Percentiles rank a stretch among this genome's conserved stretches.
phyloP scores from a whole-genome alignment of 2,888 invertebrate species.

The Thalpophila matura region DNA sequence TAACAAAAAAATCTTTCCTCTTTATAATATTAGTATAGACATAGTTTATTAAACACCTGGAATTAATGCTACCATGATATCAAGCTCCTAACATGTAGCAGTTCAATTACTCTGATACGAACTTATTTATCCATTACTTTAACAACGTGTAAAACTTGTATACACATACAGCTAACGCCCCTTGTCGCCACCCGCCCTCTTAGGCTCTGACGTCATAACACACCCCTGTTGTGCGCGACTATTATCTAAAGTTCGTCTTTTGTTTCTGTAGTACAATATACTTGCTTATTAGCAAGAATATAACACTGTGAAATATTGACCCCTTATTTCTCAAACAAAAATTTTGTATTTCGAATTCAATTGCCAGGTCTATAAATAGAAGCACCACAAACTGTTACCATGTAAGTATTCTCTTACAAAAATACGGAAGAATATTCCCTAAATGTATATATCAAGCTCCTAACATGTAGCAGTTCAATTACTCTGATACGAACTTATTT shows the following conservation, averaged over 20 bases:
- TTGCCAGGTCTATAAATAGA: constrained; percentile 7
- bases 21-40: too few species aligned
- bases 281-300: constrained; percentile 6
- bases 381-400: background rate
- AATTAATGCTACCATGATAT: too few species aligned
- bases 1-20: too few species aligned
- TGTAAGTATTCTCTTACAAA: background rate
- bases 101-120: constrained; percentile 32
- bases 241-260: constrained; percentile 30
- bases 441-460: background rate
- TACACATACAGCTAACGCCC: background rate
- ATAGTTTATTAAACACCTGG: too few species aligned
- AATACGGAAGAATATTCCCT: constrained; percentile 1
- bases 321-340: background rate
- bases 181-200: constrained; percentile 10
- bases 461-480: constrained; percentile 27
- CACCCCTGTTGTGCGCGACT: constrained; percentile 27
- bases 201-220: constrained; percentile 46
- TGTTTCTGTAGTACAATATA: constrained; percentile 18
- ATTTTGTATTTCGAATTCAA: too few species aligned
- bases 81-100: constrained; percentile 4
- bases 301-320: background rate
- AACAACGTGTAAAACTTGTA: constrained; percentile 15
- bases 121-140: constrained; percentile 17
- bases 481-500: constrained; percentile 22